Base-by-base conservation (phyloP, 2,888 invertebrate genomes). In the Hofmannophila pseudospretella region DNA sequence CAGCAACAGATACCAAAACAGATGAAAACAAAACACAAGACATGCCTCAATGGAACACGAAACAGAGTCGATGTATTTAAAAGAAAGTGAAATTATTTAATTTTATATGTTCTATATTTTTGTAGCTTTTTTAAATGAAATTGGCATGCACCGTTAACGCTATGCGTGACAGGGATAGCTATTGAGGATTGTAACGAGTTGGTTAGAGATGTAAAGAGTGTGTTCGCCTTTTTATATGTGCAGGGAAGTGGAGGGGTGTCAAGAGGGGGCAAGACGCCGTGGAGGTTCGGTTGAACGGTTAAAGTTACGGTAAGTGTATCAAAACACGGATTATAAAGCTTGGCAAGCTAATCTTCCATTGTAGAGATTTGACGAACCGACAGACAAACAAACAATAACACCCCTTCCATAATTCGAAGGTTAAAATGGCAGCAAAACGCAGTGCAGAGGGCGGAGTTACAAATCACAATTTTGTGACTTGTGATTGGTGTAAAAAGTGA, bases 191-290 rank as follows among this genome's bases (percentile, higher is more conserved):
- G 46, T 58, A 50, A 56, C 43, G 47, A 52, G 49, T 58, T 60
- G 56, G 51, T 59, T 60, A 60, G 53, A 51, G 53, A 63, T 62
- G 62, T 71, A 70, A 73, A 80, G 87, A 84, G 88, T 88, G 88
- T 87, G 87, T 79, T 79, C 71, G 84, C 80, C 82, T 80, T 36
- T 78, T 86, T 86, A 87, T 85, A 78, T 86, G 86, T 85, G 86
- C 86, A 86, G 87, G 87, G 79, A 71, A 70, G 71, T 59, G 63
- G 54, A 51, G 56, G 62, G 61, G 45, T 51, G 10, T 4, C n/a
- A 14, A 55, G 54, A 61, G 54, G 53, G 57, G 56, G 51, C 49
- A 53, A 50, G 49, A 16, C 11, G 30, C 25, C 31, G 36, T 3
- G 36, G 16, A 19, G 34, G 27, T 3, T 7, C 34, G 11, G 11